Percentiles rank a stretch among this genome's conserved stretches.
Conservation (phyloP, 2,888 invertebrate genomes). For the Ectobius pallidus region DNA sequence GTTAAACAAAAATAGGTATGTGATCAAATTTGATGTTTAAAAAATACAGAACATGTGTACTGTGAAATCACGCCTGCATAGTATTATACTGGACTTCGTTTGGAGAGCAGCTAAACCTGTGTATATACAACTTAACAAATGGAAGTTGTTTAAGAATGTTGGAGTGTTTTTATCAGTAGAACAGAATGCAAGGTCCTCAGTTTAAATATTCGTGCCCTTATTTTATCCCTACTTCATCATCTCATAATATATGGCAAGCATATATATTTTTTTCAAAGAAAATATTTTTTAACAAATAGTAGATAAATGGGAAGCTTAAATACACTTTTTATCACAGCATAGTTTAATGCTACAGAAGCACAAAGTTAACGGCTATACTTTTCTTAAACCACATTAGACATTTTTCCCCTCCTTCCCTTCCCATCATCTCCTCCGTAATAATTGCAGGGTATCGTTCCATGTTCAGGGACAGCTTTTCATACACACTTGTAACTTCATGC, state of each 20-base stretch:
- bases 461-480: constrained; percentile 38
- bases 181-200: background rate
- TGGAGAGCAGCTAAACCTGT: background rate
- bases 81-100: constrained; percentile 17
- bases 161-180: constrained; percentile 10
- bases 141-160: background rate
- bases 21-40: constrained; percentile 24
- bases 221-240: background rate
- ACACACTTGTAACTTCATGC: constrained; percentile 23
- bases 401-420: constrained; percentile 23
- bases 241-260: background rate
- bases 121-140: background rate
- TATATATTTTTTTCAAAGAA: constrained; percentile 21
- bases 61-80: background rate
- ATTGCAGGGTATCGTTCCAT: constrained; percentile 43
- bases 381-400: background rate
- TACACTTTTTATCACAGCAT: constrained; percentile 24
- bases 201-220: constrained; percentile 11
- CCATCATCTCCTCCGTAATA: constrained; percentile 34
- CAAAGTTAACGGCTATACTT: constrained; percentile 1
- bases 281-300: constrained; percentile 15
- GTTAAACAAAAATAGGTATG: constrained; percentile 18
- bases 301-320: background rate
- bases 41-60: constrained; percentile 8
- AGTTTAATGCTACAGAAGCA: background rate